These are phyloP conservation scores for Brachionus rotundiformis DNA, from an alignment of 1,140 invertebrate species.

Conservation along the genomic window DNA sequence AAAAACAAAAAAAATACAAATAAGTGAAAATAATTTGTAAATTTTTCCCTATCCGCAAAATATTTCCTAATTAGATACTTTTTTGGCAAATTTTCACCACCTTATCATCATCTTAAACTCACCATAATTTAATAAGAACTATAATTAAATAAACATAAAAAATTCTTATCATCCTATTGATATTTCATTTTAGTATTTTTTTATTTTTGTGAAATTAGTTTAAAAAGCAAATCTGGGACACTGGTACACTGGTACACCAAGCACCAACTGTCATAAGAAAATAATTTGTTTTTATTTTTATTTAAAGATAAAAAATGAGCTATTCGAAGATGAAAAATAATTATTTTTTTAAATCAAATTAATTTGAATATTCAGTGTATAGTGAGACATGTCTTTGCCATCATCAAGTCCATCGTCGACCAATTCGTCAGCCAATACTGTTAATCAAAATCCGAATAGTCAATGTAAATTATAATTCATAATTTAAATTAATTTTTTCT, in stretches of 20 bases:
- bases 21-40: background rate
- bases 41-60: background rate
- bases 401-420: background rate
- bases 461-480: constrained; percentile 46
- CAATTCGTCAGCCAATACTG: background rate
- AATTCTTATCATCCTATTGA: constrained; percentile 16
- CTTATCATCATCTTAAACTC: background rate
- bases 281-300: background rate
- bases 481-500: constrained; percentile 24
- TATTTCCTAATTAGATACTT: background rate
- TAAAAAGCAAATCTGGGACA: background rate
- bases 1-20: background rate
- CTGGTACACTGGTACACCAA: background rate
- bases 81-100: background rate
- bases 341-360: background rate
- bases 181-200: background rate
- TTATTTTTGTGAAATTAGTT: background rate
- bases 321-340: background rate
- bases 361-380: background rate
- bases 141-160: constrained; percentile 31
- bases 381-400: background rate
- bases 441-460: constrained; percentile 1
- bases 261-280: background rate
- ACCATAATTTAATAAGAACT: background rate
- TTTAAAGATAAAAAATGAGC: background rate